Evolutionary conservation across 1,140 invertebrate genomes (phyloP).

Genomic region (Macrocentrus cingulum): DNA sequence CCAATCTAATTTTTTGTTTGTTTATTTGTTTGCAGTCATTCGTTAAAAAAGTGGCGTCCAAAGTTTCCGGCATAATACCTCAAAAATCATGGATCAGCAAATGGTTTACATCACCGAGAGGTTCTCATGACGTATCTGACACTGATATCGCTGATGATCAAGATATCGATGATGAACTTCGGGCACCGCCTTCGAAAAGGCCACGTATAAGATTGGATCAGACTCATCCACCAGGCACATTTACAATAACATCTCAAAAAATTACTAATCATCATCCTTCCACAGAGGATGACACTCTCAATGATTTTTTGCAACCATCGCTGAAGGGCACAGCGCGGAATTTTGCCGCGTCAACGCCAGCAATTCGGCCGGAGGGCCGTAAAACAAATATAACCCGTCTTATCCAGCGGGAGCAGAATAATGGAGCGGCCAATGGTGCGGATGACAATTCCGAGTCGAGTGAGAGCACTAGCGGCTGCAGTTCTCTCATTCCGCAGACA

Average conservation of each 20-base stretch:
- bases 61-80: conserved; percentile 54
- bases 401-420: conserved; percentile 40
- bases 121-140: conserved; percentile 32
- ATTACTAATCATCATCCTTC: conserved; percentile 31
- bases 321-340: conserved; percentile 40
- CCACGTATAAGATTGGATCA: conserved; percentile 54
- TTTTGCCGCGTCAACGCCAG: conserved; percentile 51
- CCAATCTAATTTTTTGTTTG: neutral
- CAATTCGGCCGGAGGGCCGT: conserved; percentile 34
- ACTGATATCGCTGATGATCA: conserved; percentile 36
- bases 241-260: conserved; percentile 42
- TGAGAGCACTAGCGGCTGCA: conserved; percentile 61
- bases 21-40: conserved; percentile 49
- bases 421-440: conserved; percentile 45
- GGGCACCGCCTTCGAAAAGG: conserved; percentile 47
- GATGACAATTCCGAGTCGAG: conserved; percentile 60
- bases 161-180: conserved; percentile 38
- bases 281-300: conserved; percentile 28
- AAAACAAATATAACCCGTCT: conserved; percentile 40
- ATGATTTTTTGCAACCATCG: conserved; percentile 45
- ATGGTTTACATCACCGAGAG: conserved; percentile 52
- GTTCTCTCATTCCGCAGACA: conserved; percentile 58
- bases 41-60: conserved; percentile 55
- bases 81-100: conserved; percentile 55
- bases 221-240: conserved; percentile 54